phyloP scores from a whole-genome alignment of 2,797 vertebrate genomes.

The Chelmon rostratus region DNA sequence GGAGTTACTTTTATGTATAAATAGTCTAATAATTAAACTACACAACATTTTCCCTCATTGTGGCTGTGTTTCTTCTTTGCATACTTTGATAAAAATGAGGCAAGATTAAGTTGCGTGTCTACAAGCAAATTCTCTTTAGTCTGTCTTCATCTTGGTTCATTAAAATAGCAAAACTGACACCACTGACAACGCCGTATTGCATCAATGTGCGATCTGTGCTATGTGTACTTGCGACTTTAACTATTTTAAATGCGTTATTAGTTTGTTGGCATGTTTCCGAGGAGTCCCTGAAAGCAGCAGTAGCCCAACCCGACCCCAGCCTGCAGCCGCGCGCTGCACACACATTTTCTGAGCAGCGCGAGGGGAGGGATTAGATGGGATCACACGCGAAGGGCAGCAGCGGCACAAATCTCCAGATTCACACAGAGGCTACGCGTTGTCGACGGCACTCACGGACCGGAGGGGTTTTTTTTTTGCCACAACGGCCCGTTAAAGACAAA shows the following conservation, averaged over 20 bases:
- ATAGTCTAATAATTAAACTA: neutral
- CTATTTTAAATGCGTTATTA: fast-evolving
- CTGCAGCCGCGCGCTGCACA: constrained; percentile 21
- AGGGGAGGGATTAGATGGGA: constrained; percentile 69
- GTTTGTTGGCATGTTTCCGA: constrained; percentile 42
- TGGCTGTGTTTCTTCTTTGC: neutral
- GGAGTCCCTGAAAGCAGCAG: constrained; percentile 21
- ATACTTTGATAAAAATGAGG: neutral
- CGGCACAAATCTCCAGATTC: constrained; percentile 20
- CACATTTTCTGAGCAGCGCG: constrained; percentile 35
- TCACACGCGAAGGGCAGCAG: constrained; percentile 74
- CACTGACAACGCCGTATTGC: fast-evolving
- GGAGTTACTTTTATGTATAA: no score
- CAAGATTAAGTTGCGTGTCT: neutral
- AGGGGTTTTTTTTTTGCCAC: neutral
- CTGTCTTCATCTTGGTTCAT: neutral
- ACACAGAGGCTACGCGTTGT: neutral
- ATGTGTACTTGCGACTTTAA: neutral
- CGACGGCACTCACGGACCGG: neutral
- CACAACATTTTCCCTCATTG: fast-evolving
- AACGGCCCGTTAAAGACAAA: neutral
- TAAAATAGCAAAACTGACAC: neutral
- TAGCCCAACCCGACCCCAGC: constrained; percentile 35
- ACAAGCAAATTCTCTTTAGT: neutral
- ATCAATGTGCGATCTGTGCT: fast-evolving